Base-by-base conservation (phyloP, 2,797 vertebrate genomes). In the Tenualosa ilisha region DNA sequence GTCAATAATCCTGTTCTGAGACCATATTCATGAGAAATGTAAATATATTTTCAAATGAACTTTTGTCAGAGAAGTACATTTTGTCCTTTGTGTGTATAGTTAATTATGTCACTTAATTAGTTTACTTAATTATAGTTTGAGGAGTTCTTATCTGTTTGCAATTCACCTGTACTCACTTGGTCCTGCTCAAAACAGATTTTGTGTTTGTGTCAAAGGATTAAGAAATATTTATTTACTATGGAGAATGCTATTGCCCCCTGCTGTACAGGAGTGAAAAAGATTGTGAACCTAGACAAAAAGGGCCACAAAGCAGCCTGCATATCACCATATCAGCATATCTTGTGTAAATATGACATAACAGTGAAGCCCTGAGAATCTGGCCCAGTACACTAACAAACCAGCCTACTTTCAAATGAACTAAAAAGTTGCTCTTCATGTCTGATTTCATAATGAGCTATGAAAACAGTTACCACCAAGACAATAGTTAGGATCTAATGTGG, bases 201-300 rank as follows among this genome's bases (percentile, higher is more conserved):
- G 9, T 79, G n/a, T 75, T 56, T 56, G 54, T 82, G 4, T 53
- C 12, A 12, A 9, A 81, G 4, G 56, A 43, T 4, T 84, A 20
- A 75, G 24, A 7, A 40, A 1, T 0, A 26, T 37, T 63, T 82
- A 17, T 49, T 81, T 81, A n/a, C 83, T 11, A 37, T 17, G 51
- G 43, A 85, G 61, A 26, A 85, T 17, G 31, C 81, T 84, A 85
- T 82, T 31, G 82, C 72, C 85, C 81, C 86, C 89, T 88, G 75
- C 85, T 88, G 88, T 53, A 50, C 56, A 53, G 81, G 85, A 86
- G 75, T 49, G 20, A 46, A 40, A 20, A 1, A 46, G 37, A 43
- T 40, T 46, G 46, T 79, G 40, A 37, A 4, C 12, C 31, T 15
- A 31, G 31, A 15, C 72, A 43, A 2, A 31, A 6, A 20, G 37